Percentiles rank a stretch among this genome's conserved stretches.
Conservation (phyloP, 2,113 vertebrate species). For the Danionella cerebrum region DNA sequence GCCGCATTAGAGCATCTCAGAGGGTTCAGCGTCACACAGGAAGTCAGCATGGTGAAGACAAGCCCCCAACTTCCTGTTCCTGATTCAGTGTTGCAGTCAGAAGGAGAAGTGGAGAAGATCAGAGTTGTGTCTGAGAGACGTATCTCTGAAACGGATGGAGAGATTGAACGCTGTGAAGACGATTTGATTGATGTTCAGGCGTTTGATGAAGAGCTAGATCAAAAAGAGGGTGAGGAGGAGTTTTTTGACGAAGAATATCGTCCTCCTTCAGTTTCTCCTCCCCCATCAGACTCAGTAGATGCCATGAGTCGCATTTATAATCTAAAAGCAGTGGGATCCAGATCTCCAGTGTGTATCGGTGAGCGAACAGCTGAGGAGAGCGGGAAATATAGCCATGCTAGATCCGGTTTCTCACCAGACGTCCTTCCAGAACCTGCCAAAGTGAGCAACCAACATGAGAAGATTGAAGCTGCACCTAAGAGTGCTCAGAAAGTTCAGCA, state of each 20-base stretch:
- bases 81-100: slow-evolving; percentile 50
- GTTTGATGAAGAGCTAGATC: slow-evolving; percentile 21
- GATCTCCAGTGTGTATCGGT: slow-evolving; percentile 50
- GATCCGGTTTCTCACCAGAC: not conserved
- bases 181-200: no score
- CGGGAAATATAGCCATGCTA: slow-evolving; percentile 10
- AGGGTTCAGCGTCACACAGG: slow-evolving; percentile 56
- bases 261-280: slow-evolving; percentile 37
- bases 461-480: slow-evolving; percentile 13
- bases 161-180: not conserved
- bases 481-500: slow-evolving; percentile 52
- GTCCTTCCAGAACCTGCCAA: not conserved
- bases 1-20: slow-evolving; percentile 42
- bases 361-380: slow-evolving; percentile 50
- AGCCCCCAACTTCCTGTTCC: slow-evolving; percentile 64
- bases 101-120: slow-evolving; percentile 44
- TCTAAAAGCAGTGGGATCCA: slow-evolving; percentile 53
- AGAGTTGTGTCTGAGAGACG: not conserved
- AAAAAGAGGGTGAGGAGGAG: slow-evolving; percentile 33
- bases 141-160: slow-evolving; percentile 10
- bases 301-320: slow-evolving; percentile 69
- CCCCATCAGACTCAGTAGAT: slow-evolving; percentile 45
- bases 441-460: not conserved
- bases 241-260: slow-evolving; percentile 3
- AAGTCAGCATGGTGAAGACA: slow-evolving; percentile 54